Percentiles rank a stretch among this genome's conserved stretches.
phyloP scores from a whole-genome alignment of 2,113 vertebrate genomes.

The Mesocricetus auratus region DNA sequence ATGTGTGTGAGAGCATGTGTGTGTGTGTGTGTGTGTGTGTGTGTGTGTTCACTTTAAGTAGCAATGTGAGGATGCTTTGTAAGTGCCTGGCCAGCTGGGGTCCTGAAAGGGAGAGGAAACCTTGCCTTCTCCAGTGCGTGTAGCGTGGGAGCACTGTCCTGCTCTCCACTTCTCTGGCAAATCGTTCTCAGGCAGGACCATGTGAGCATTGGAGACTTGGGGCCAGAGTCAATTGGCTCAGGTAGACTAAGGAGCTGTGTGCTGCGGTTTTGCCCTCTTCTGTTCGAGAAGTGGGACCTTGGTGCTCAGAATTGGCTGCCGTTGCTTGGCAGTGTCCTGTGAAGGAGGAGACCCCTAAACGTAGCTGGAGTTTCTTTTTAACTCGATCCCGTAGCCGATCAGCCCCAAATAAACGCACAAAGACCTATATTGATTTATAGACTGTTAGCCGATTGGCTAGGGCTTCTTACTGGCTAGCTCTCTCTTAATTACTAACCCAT shows the following conservation, averaged over 20 bases:
- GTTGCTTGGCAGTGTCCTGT: background rate
- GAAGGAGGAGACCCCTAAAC: background rate
- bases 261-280: background rate
- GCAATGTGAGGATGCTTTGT: accelerated
- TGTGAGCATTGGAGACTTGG: accelerated
- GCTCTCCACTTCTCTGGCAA: background rate
- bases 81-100: accelerated
- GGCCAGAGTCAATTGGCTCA: background rate
- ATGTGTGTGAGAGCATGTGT: background rate
- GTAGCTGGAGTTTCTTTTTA: too few relatives aligned
- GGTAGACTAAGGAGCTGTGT: accelerated
- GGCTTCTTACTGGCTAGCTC: too few relatives aligned
- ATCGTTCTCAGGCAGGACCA: too few relatives aligned
- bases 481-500: too few relatives aligned
- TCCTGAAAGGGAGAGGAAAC: background rate
- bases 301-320: accelerated
- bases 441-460: too few relatives aligned
- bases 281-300: background rate
- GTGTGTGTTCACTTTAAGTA: background rate
- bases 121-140: accelerated
- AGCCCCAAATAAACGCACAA: too few relatives aligned
- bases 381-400: too few relatives aligned
- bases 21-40: accelerated
- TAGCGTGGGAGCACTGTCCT: background rate
- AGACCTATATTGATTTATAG: too few relatives aligned